phyloP scores from a whole-genome alignment of 2,797 vertebrate species.

The Choloepus didactylus region DNA sequence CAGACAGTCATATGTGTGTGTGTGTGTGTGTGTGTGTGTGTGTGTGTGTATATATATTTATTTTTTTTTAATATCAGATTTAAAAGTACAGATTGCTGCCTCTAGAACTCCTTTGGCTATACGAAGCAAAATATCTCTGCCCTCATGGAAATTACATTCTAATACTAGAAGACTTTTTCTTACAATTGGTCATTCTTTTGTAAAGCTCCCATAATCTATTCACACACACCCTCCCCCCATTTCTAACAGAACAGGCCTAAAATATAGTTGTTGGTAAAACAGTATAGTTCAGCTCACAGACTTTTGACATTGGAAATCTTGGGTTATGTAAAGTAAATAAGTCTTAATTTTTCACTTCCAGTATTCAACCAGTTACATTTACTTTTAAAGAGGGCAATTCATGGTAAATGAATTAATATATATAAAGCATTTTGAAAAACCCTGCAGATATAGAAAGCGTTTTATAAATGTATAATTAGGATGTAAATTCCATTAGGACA shows the following conservation, averaged over 20 bases:
- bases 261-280: conserved; percentile 5
- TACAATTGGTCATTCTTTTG: background rate
- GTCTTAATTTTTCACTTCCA: conserved; percentile 35
- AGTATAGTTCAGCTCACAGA: background rate
- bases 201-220: background rate
- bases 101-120: background rate
- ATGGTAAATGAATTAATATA: background rate
- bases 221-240: background rate
- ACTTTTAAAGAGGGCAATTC: background rate
- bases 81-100: background rate
- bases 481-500: background rate
- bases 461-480: background rate
- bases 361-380: conserved; percentile 1
- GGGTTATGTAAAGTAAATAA: background rate
- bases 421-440: background rate
- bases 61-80: background rate
- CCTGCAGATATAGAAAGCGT: background rate
- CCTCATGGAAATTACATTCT: background rate
- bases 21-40: too few species aligned
- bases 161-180: background rate
- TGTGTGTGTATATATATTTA: too few species aligned
- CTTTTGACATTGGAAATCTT: conserved; percentile 1
- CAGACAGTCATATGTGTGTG: background rate
- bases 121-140: background rate
- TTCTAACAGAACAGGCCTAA: background rate